Conservation (phyloP, 2,888 invertebrate species). For the Brachyopa scutellaris region DNA sequence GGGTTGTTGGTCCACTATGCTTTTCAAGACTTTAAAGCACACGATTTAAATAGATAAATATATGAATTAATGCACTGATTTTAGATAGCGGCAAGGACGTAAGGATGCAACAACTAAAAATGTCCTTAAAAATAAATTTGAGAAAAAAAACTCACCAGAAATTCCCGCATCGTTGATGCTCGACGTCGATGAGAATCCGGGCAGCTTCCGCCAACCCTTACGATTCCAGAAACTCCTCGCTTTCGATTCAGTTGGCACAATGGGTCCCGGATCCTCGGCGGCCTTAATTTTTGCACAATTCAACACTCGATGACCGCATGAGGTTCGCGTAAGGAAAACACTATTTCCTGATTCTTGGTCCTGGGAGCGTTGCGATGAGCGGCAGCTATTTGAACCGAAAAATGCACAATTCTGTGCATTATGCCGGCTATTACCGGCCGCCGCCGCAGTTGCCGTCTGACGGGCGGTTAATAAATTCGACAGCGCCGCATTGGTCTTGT, state of each 20-base stretch:
- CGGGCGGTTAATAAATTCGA: conserved; percentile 77
- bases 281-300: conserved; percentile 83
- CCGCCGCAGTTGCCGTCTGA: conserved; percentile 74
- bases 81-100: too few relatives aligned
- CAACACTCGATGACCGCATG: conserved; percentile 81
- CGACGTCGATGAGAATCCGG: conserved; percentile 88
- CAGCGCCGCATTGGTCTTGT: conserved; percentile 79
- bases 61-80: too few relatives aligned
- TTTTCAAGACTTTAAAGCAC: too few relatives aligned
- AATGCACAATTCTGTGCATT: conserved; percentile 72
- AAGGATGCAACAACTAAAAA: too few relatives aligned
- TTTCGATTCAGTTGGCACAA: conserved; percentile 79
- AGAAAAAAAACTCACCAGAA: conserved; percentile 84
- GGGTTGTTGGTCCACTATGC: too few relatives aligned
- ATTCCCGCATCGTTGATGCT: conserved; percentile 87
- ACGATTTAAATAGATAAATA: too few relatives aligned
- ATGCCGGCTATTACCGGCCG: conserved; percentile 68
- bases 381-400: conserved; percentile 79
- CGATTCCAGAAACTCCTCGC: conserved; percentile 86
- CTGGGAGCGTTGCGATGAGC: conserved; percentile 79
- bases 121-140: too few relatives aligned
- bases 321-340: conserved; percentile 79
- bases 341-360: conserved; percentile 71
- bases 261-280: conserved; percentile 82
- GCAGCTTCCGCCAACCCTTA: conserved; percentile 90